Base-by-base conservation (phyloP, 2,888 invertebrate genomes). In the Hirtodrosophila histrioides region DNA sequence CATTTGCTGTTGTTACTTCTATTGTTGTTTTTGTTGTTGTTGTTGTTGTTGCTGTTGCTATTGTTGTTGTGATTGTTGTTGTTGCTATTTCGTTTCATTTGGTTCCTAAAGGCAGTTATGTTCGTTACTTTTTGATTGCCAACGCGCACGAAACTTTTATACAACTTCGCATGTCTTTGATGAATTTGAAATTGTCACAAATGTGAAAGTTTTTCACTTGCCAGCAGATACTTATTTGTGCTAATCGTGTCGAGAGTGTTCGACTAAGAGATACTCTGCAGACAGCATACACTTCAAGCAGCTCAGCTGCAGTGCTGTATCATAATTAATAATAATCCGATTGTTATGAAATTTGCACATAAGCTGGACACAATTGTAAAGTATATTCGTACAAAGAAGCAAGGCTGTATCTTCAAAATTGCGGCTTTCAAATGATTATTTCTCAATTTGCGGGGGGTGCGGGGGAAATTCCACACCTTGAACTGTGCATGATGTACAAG, bases 131-230 rank as follows among this genome's bases (percentile, higher is more conserved):
- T 87, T 82, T 89, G 87, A 89, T 89, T 89, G 87, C 87, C 80
- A 65, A 57, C 76, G 77, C 79, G 78, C 89, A 89, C 89, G 89
- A 76, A 72, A 74, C 71, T 82, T 75, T 75, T 57, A 48, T 75
- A 64, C 63, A 81, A 71, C 74, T 86, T 81, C 78, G 85, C 85
- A 86, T 85, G 85, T 80, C 80, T 82, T 85, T 85, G 87, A 85
- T 86, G 85, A 85, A 86, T 86, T 86, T 86, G 87, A 86, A 85
- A 85, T 85, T 86, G 86, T 86, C 87, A 86, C 87, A 86, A 86
- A 85, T 82, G 70, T 71, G 78, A 85, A 86, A 78, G 75, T 85
- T 82, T 79, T 85, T 74, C 78, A 85, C 82, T 79, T 77, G 67
- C 79, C 71, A 65, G 54, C 50, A 71, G 62, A 66, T 51, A 63